Evolutionary conservation across 2,888 invertebrate species (phyloP), one percentile per base, ranked within the genome.

Genomic region (Crepidodera aurea): DNA sequence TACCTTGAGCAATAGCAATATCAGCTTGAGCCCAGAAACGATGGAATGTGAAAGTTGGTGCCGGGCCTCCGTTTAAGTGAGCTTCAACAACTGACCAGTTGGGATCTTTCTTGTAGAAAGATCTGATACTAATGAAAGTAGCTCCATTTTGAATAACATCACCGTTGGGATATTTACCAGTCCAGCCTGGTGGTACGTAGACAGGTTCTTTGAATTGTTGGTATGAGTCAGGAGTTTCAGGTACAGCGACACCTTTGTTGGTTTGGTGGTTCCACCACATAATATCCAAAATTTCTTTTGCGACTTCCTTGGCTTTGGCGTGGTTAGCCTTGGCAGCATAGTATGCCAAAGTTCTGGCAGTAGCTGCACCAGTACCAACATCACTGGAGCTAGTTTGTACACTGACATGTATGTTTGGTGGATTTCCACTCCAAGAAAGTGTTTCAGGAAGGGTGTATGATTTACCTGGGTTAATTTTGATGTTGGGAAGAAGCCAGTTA

Each of bases 21-120:
- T 71, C 71, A 60, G 69, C 54, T 60, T 71, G 71, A 25, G 70
- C 63, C 71, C 71, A 71, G 67, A 71, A 71, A 37, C 71, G 65
- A 64, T 71, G 71, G 63, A 62, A 70, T 12, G 61, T 62, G 58
- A 71, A 69, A 12, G 42, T 56, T 4, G 71, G 71, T 22, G 64
- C 69, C 16, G 50, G 55, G 1, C 71, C 71, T 18, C 71, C 70
- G 15, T 65, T 64, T 6, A 71, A 46, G 55, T 67, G 51, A 12
- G 34, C 34, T 27, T 70, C 62, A 6, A 71, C 65, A 48, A 67
- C 65, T 13, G 64, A 25, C 67, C 66, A 71, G 3, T 67, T 54
- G 1, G 70, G 64, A 58, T 71, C 71, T 1, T 69, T 60, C 60
- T 69, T 70, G 62, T 51, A n/a, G n/a, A n/a, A n/a, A n/a, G n/a